Evolutionary conservation across 2,113 vertebrate genomes (phyloP).

Genomic region (Antechinus flavipes): DNA sequence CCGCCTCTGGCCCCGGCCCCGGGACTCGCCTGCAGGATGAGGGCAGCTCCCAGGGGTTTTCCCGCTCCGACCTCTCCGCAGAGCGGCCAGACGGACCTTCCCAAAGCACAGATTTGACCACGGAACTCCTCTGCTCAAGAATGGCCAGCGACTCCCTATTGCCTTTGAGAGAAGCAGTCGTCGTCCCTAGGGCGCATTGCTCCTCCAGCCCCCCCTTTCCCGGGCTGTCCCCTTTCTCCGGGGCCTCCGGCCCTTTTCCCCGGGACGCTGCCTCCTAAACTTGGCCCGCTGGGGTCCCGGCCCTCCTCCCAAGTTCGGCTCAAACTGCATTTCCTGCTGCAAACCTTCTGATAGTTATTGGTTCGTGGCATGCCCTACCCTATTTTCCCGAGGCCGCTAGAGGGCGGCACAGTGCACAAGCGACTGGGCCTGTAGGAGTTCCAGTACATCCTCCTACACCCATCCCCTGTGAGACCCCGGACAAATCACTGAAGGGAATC

Average conservation of each 20-base stretch:
- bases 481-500: neutral
- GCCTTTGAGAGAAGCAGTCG: neutral
- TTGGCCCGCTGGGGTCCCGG: too few relatives aligned
- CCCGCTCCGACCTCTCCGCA: neutral
- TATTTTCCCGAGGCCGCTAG: neutral
- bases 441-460: too few relatives aligned
- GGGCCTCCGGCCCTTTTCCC: too few relatives aligned
- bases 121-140: neutral
- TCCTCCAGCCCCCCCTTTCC: too few relatives aligned
- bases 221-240: neutral
- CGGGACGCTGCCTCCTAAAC: too few relatives aligned
- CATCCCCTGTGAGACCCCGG: neutral
- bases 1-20: neutral
- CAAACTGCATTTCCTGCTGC: too few relatives aligned
- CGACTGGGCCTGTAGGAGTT: neutral
- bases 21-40: neutral
- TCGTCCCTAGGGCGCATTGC: too few relatives aligned
- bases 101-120: neutral
- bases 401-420: neutral
- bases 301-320: too few relatives aligned
- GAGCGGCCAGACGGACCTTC: neutral
- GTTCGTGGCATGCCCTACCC: neutral
- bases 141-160: neutral
- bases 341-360: too few relatives aligned
- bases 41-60: neutral